Evolutionary conservation across 2,888 invertebrate species (phyloP).

Genomic region (Nomada fucata): DNA sequence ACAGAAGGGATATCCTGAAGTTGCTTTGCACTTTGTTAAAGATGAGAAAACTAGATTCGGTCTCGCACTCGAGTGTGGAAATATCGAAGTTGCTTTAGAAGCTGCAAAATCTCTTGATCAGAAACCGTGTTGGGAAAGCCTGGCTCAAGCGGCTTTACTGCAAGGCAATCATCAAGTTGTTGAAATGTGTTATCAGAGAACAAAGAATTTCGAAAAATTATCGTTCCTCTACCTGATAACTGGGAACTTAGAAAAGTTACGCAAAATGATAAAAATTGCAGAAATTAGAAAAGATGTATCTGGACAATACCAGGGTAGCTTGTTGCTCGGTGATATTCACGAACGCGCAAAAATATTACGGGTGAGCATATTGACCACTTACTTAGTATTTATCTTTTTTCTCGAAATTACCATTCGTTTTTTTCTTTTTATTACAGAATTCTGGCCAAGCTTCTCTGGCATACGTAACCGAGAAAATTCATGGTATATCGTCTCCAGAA

Average conservation of each 20-base stretch:
- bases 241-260: slow-evolving; percentile 98
- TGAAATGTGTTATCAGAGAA: slow-evolving; percentile 99
- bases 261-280: slow-evolving; percentile 99
- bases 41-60: slow-evolving; percentile 98
- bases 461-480: slow-evolving; percentile 97
- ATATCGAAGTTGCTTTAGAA: slow-evolving; percentile 98
- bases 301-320: slow-evolving; percentile 97
- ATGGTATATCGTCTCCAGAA: slow-evolving; percentile 93
- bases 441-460: slow-evolving; percentile 91
- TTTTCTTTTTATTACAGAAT: slow-evolving; percentile 78
- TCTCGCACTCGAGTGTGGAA: slow-evolving; percentile 98
- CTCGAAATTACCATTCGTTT: background rate
- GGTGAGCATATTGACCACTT: slow-evolving; percentile 68
- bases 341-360: slow-evolving; percentile 95
- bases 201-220: slow-evolving; percentile 99
- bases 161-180: slow-evolving; percentile 98
- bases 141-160: slow-evolving; percentile 96
- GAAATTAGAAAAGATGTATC: slow-evolving; percentile 98
- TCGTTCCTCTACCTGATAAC: slow-evolving; percentile 99
- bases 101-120: slow-evolving; percentile 98
- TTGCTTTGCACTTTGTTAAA: slow-evolving; percentile 99
- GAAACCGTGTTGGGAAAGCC: slow-evolving; percentile 96
- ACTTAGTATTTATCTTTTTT: slow-evolving; percentile 2
- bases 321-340: slow-evolving; percentile 95
- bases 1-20: slow-evolving; percentile 99